Evolutionary conservation across 2,888 invertebrate species (phyloP), one percentile per base, ranked within the genome.

Genomic region (Ennomos quercinarius): DNA sequence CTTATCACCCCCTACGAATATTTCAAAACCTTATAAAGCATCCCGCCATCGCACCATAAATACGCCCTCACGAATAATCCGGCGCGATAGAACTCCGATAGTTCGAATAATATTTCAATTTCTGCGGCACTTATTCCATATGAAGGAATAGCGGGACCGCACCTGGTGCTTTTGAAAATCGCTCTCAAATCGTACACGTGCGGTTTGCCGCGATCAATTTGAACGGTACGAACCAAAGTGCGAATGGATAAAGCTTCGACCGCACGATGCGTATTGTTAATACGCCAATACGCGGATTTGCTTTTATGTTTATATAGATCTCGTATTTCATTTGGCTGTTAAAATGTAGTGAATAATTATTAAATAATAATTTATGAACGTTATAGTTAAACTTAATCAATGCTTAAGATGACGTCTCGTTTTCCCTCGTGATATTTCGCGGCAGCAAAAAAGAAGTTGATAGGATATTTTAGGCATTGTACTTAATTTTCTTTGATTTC

Each of bases 61-160:
- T 58, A 63, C 57, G 56, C 66, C 52, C 63, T 6, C 69, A 67
- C 73, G 72, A 74, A 77, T 75, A 81, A 78, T 72, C 66, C 51
- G 11, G 69, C 72, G 61, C 75, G 73, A 77, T 78, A 74, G 74
- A 74, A 67, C 72, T 70, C 61, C 73, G 76, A 74, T 78, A 76
- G 78, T 72, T 74, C 70, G 76, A 77, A 83, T 81, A 82, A 83
- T 83, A 83, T 84, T 82, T 82, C 83, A 81, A 78, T 83, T 27
- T 78, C 75, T 56, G 61, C 67, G 68, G 74, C 78, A 79, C 78
- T 80, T 77, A 55, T 60, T 59, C 77, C 74, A 74, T 72, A 75
- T 70, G 75, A 73, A 57, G 58, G 62, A 56, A 54, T 54, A 55
- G 42, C 43, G 54, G 46, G 10, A 37, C 70, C 67, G 61, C 80